phyloP scores from a whole-genome alignment of 2,797 vertebrate genomes.

The Takifugu rubripes region DNA sequence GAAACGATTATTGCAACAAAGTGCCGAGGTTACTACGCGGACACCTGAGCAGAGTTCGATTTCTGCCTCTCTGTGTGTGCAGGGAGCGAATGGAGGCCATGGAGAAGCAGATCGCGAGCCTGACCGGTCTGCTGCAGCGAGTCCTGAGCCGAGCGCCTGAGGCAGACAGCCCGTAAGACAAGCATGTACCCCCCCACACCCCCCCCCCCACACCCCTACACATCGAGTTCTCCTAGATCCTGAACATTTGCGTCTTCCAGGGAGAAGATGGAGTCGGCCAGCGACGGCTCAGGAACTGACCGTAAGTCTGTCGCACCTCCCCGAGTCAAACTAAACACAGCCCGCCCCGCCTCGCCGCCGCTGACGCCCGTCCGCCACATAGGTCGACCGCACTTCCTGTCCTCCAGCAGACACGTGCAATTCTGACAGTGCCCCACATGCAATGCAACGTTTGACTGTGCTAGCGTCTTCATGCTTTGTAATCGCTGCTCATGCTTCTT shows the following conservation, averaged over 20 bases:
- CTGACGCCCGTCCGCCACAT: conserved; percentile 42
- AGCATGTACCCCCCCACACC: conserved; percentile 27
- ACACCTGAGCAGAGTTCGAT: background rate
- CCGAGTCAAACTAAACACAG: conserved; percentile 22
- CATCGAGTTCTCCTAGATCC: conserved; percentile 22
- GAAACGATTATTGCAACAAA: background rate
- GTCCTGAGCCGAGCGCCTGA: conserved; percentile 89
- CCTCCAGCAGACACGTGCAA: conserved; percentile 39
- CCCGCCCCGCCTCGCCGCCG: conserved; percentile 33
- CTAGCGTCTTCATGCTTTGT: conserved; percentile 50
- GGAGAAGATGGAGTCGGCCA: conserved; percentile 90
- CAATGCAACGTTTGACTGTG: conserved; percentile 40
- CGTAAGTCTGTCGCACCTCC: conserved; percentile 66
- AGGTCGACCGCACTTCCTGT: conserved; percentile 31
- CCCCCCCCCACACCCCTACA: conserved; percentile 8
- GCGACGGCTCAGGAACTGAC: conserved; percentile 85
- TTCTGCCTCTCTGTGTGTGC: conserved; percentile 10
- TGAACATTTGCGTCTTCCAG: conserved; percentile 70
- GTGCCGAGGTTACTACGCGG: background rate
- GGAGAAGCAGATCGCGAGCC: conserved; percentile 98
- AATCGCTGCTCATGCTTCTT: conserved; percentile 73
- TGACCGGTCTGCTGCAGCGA: conserved; percentile 94
- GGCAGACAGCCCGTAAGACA: conserved; percentile 81
- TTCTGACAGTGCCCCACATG: conserved; percentile 32
- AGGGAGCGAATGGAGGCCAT: conserved; percentile 98